phyloP scores from a whole-genome alignment of 2,797 vertebrate genomes.

The Argyrosomus regius region DNA sequence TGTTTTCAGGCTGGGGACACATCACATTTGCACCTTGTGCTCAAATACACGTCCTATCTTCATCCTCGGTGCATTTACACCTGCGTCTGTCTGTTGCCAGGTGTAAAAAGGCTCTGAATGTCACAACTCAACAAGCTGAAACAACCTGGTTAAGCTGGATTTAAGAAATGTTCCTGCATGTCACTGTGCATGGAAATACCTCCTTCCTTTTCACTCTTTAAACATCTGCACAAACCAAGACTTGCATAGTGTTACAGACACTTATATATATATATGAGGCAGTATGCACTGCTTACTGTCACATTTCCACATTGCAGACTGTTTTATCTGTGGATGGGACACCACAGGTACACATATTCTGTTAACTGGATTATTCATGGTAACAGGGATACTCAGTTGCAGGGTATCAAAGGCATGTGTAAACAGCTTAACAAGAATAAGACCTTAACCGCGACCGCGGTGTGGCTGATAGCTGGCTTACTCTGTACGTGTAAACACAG shows the following conservation, averaged over 20 bases:
- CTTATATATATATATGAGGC: conserved; percentile 35
- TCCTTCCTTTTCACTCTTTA: conserved; percentile 31
- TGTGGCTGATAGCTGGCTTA: conserved; percentile 73
- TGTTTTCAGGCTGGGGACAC: conserved; percentile 4
- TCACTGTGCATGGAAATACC: conserved; percentile 1
- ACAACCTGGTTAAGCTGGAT: conserved; percentile 23
- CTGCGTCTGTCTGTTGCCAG: conserved; percentile 44
- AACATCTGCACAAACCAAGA: conserved; percentile 20
- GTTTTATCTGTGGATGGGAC: conserved; percentile 60
- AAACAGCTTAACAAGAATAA: conserved; percentile 81
- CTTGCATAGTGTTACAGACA: conserved; percentile 9
- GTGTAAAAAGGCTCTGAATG: conserved; percentile 66
- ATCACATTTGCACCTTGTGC: conserved; percentile 49
- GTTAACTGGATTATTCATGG: conserved; percentile 75
- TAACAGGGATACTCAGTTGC: conserved; percentile 60
- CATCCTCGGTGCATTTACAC: conserved; percentile 50
- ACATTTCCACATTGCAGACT: conserved; percentile 5
- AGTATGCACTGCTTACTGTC: conserved; percentile 31
- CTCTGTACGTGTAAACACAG: conserved; percentile 63
- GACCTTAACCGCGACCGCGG: conserved; percentile 58
- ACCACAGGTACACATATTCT: conserved; percentile 73
- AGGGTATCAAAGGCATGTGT: conserved; percentile 66
- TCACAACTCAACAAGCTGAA: conserved; percentile 22
- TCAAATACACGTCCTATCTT: conserved; percentile 25
- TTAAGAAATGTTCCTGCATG: conserved; percentile 7